A percentile compares a stretch with the other conserved stretches of the same genome.
Conservation (phyloP, 2,113 vertebrate species). For the Gambusia affinis region DNA sequence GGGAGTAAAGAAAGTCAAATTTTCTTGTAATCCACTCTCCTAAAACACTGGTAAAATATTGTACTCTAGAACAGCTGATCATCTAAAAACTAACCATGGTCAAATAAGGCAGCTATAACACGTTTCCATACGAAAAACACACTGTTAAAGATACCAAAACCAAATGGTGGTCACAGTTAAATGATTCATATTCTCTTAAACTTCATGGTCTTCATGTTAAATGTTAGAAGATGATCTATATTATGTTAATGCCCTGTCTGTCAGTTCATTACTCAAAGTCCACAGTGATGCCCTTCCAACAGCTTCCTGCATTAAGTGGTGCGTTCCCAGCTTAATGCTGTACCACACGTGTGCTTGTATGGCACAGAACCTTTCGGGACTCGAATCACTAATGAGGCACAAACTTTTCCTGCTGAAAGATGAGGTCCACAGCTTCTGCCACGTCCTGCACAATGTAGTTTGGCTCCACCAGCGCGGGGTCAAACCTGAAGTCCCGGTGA, state of each 20-base stretch:
- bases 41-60: constrained; percentile 44
- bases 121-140: constrained; percentile 22
- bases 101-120: constrained; percentile 66
- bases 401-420: constrained; percentile 88
- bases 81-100: constrained; percentile 54
- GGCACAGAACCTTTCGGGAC: background rate
- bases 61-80: constrained; percentile 43
- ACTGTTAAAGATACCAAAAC: constrained; percentile 37
- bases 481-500: constrained; percentile 89
- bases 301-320: constrained; percentile 26
- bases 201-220: constrained; percentile 12
- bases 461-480: constrained; percentile 84
- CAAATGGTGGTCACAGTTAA: constrained; percentile 34
- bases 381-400: constrained; percentile 58
- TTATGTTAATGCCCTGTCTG: constrained; percentile 42
- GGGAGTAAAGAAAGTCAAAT: constrained; percentile 36
- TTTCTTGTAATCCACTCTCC: constrained; percentile 31
- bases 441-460: constrained; percentile 85
- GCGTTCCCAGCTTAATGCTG: constrained; percentile 17
- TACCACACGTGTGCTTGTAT: background rate
- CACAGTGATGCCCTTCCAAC: constrained; percentile 61
- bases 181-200: constrained; percentile 14
- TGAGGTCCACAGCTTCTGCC: constrained; percentile 85
- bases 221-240: constrained; percentile 23
- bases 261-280: constrained; percentile 37